Base-by-base conservation (phyloP, 2,888 invertebrate genomes). In the Melinopterus prodromus region DNA sequence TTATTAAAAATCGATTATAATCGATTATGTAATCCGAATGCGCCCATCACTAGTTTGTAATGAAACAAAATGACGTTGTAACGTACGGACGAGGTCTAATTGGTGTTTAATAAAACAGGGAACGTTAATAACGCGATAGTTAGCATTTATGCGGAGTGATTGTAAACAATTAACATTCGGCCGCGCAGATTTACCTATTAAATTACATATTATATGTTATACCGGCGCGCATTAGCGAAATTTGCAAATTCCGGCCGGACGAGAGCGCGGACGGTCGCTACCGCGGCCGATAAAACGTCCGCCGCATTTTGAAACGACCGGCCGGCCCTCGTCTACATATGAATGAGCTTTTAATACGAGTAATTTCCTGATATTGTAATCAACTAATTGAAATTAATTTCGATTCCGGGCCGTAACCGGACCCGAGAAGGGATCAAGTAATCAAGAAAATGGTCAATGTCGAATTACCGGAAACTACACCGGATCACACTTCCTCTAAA, bases 361-460 rank as follows among this genome's bases (percentile, higher is more conserved):
- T 35, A 35, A 74, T 74, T 74, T 74, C 26, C 71, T 71, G 35
- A 37, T 78, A 78, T 78, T 71, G 71, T 15, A 71, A 72, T 78
- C 38, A 37, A 78, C 71, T 37, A 71, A 71, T 78, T 78, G 71
- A 71, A 78, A 72, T 53, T 71, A 78, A 78, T 78, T 72, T 72
- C 78, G 71, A 78, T 78, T 71, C 53, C 53, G 53, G 53, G 5
- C 53, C 53, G 53, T 53, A 53, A 53, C 12, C 7, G 70, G 38
- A 77, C 70, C 69, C 37, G 35, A 75, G 75, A 80, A 77, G 70
- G 77, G 77, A 77, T 77, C 77, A 36, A 70, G 77, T 77, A 77
- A 77, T 77, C 77, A 77, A 77, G 77, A 77, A 77, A 77, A 77
- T 77, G 77, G 77, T 70, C 71, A 77, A 70, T 77, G 77, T 77